Base-by-base conservation (phyloP, 2,797 vertebrate genomes). In the Limosa lapponica region DNA sequence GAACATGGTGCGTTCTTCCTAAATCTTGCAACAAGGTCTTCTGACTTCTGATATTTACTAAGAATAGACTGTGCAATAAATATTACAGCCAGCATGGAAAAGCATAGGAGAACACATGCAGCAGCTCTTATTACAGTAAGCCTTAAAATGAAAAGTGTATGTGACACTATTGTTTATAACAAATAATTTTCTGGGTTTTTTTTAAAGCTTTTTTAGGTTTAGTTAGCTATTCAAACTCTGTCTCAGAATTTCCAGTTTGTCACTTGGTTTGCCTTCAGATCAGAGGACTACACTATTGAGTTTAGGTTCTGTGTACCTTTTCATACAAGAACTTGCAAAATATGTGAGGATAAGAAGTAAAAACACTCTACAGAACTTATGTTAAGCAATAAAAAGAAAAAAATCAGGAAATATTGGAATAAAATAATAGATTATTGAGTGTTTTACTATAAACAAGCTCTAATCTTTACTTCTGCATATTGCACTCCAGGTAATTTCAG, bases 341-440 rank as follows among this genome's bases (percentile, higher is more conserved):
- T 46, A 44, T 37, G 8, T 37, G 20, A 65, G 19, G 16, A 22
- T 49, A 78, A 49, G 24, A 79, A 89, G 83, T 8, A 70, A 81
- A 71, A 73, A 11, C 4, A 61, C 2, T 24, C 18, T 49, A n/a
- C 1, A 49, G 39, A 86, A 37, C 0, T 34, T 34, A 7, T 0
- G 0, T 59, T 70, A 46, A 52, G 2, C 13, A 36, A 46, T 23
- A 57, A 57, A 43, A 13, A 6, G 1, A 7, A 30, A 34, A 34
- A 34, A 55, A 22, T 5, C 6, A 37, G 8, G 13, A 65, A 80
- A 44, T 52, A 73, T 11, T 77, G 18, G 7, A 80, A 34, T 51
- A 67, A 73, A 84, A 54, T 36, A 67, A 48, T 43, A 61, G 24
- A 10, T 37, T 22, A 27, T 32, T 30, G 4, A 62, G 4, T 66